phyloP scores from a whole-genome alignment of 2,888 invertebrate species.

The Penaeus monodon region DNA sequence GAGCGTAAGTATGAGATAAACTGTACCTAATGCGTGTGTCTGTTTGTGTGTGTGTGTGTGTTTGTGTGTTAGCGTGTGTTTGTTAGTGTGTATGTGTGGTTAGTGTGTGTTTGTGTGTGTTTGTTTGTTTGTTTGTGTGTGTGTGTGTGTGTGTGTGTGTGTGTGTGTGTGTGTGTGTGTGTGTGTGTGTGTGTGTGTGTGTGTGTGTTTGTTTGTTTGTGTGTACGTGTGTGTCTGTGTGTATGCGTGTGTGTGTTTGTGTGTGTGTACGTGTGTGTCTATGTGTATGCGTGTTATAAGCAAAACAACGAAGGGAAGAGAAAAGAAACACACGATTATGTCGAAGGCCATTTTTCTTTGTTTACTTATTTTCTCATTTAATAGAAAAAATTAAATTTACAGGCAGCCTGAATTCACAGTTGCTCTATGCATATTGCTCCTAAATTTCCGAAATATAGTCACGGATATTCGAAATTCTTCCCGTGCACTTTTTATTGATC shows the following conservation, averaged over 20 bases:
- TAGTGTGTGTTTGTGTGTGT: not conserved
- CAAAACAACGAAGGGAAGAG: no score
- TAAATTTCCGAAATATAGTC: no score
- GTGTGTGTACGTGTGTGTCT: not conserved
- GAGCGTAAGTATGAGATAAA: conserved; percentile 47
- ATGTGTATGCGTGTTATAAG: not conserved
- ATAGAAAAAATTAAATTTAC: no score
- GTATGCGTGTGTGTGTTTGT: not conserved
- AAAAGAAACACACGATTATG: no score
- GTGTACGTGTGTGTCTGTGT: not conserved
- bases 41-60: not conserved
- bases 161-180: conserved; percentile 3
- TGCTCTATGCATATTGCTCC: no score
- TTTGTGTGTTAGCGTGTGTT: not conserved
- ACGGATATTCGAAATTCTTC: no score
- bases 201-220: conserved; percentile 4
- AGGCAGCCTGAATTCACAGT: no score
- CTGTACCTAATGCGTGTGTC: not conserved
- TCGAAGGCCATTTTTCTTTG: no score
- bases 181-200: conserved; percentile 3
- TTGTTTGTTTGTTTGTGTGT: not conserved
- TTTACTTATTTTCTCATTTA: no score
- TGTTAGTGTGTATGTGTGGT: not conserved
- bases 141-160: conserved; percentile 12
- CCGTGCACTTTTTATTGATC: no score